phyloP scores from a whole-genome alignment of 2,888 invertebrate genomes.

The Orthonevra nobilis region DNA sequence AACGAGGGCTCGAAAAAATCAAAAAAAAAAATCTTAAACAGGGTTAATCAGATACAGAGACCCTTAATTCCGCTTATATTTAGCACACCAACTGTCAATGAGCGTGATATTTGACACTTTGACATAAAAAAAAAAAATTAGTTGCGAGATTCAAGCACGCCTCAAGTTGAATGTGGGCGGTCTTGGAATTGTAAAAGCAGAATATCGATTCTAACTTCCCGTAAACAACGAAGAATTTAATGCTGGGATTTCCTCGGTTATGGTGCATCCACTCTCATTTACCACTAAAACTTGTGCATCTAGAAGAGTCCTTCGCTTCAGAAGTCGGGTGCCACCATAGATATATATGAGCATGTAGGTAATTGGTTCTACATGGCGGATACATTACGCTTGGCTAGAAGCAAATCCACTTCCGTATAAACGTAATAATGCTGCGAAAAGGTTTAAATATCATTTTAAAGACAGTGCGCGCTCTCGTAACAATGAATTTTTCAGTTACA shows the following conservation, averaged over 20 bases:
- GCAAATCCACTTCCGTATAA: conserved; percentile 55
- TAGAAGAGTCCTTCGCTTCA: conserved; percentile 21
- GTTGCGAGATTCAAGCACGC: too few species aligned
- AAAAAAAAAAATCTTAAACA: too few species aligned
- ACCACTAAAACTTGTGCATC: background rate
- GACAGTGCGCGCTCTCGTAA: conserved; percentile 29
- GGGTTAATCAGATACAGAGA: too few species aligned
- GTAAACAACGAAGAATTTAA: too few species aligned
- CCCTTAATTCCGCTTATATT: too few species aligned
- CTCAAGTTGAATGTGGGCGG: too few species aligned
- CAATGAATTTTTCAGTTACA: conserved; percentile 16
- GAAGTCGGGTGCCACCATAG: background rate
- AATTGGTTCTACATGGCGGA: conserved; percentile 66
- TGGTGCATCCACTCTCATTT: conserved; percentile 2
- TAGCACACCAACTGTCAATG: too few species aligned
- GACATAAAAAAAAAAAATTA: too few species aligned
- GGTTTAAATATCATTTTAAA: conserved; percentile 63
- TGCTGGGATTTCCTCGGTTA: conserved; percentile 36
- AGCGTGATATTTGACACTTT: too few species aligned
- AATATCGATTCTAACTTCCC: too few species aligned
- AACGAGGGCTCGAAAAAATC: too few species aligned
- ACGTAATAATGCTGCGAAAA: conserved; percentile 52
- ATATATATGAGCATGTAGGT: background rate
- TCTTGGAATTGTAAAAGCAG: too few species aligned
- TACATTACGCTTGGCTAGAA: conserved; percentile 55